Percentiles rank a stretch among this genome's conserved stretches.
phyloP scores from a whole-genome alignment of 2,113 vertebrate genomes.

The Cichladusa arquata region DNA sequence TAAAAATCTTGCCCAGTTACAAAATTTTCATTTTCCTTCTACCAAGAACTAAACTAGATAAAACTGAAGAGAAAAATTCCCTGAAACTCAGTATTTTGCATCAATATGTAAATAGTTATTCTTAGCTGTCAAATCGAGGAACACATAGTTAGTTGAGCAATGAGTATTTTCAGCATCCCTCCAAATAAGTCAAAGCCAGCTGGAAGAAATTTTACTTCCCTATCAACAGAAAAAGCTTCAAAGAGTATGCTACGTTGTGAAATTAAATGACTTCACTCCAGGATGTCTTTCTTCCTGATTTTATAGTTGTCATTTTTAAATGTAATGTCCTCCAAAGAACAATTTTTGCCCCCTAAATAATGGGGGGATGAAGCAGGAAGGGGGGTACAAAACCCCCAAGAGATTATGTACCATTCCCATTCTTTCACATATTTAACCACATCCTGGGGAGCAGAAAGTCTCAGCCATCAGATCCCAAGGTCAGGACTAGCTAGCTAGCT shows the following conservation, averaged over 20 bases:
- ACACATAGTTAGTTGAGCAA: neutral
- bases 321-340: neutral
- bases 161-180: constrained; percentile 31
- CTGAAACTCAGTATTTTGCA: neutral
- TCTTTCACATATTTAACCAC: neutral
- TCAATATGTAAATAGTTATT: constrained; percentile 24
- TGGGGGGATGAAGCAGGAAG: accelerated
- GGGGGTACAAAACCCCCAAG: neutral
- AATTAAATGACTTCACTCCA: neutral
- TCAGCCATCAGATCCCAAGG: neutral
- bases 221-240: neutral
- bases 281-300: neutral
- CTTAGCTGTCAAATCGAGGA: constrained; percentile 8
- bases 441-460: neutral
- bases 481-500: neutral
- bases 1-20: neutral
- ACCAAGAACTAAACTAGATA: neutral
- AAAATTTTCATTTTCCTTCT: neutral
- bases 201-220: constrained; percentile 47
- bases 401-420: neutral
- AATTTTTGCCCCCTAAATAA: neutral
- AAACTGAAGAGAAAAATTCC: neutral
- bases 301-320: constrained; percentile 7
- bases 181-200: constrained; percentile 30
- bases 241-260: neutral